A percentile compares a stretch with the other conserved stretches of the same genome.
These are phyloP conservation scores for Melinopterus prodromus DNA, from an alignment of 2,888 invertebrate species.

Conservation along the genomic window DNA sequence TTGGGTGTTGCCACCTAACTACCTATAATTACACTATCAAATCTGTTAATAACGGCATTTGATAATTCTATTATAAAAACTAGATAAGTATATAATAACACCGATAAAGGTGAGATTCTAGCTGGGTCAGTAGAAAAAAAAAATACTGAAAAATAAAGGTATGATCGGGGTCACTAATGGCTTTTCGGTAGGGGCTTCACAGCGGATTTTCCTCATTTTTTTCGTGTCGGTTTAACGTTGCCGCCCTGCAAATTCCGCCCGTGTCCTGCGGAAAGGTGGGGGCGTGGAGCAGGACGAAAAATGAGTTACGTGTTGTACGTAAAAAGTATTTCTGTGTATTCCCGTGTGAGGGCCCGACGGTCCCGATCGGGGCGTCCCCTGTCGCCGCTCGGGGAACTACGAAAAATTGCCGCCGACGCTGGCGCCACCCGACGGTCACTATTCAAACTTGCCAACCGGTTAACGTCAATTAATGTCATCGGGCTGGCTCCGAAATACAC, in stretches of 20 bases:
- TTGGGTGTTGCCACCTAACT: too few relatives aligned
- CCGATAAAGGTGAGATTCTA: too few relatives aligned
- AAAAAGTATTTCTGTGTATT: conserved; percentile 4
- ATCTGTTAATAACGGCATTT: too few relatives aligned
- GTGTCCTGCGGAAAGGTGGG: not conserved
- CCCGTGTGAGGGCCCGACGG: not conserved
- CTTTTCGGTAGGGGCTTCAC: not conserved
- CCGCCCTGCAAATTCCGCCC: not conserved
- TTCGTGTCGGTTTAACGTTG: not conserved
- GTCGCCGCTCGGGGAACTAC: not conserved
- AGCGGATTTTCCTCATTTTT: not conserved
- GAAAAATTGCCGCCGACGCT: not conserved
- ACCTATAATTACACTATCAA: too few relatives aligned
- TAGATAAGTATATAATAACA: too few relatives aligned
- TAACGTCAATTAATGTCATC: conserved; percentile 4
- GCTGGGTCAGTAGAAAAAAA: not conserved
- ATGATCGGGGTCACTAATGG: not conserved
- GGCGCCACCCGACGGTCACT: not conserved
- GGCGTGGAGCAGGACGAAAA: not conserved
- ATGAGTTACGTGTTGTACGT: conserved; percentile 4
- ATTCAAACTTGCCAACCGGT: not conserved
- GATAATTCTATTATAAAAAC: too few relatives aligned
- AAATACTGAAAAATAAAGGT: not conserved
- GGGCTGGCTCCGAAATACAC: not conserved
- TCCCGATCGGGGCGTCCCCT: not conserved